phyloP scores from a whole-genome alignment of 2,888 invertebrate species.

The Drosophila diplacantha region DNA sequence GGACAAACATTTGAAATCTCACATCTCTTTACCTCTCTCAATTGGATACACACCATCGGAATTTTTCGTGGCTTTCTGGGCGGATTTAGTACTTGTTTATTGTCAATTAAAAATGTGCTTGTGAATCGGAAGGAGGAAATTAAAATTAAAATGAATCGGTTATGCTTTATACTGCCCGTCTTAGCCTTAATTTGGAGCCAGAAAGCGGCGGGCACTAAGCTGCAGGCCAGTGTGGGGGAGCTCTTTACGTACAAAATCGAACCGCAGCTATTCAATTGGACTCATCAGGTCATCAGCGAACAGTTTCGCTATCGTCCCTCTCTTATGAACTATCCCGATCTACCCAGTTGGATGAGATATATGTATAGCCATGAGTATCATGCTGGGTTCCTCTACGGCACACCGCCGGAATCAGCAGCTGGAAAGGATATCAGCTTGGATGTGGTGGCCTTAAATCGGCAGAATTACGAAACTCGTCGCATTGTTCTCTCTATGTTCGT shows the following conservation, averaged over 20 bases:
- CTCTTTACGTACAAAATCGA: conserved; percentile 88
- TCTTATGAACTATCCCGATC: conserved; percentile 86
- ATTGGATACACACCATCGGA: conserved; percentile 55
- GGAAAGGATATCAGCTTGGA: conserved; percentile 81
- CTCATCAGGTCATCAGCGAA: conserved; percentile 77
- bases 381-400: conserved; percentile 90
- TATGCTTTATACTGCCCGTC: conserved; percentile 6
- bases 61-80: conserved; percentile 44
- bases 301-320: conserved; percentile 84
- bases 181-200: conserved; percentile 30
- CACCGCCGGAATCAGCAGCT: conserved; percentile 83
- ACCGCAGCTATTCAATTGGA: conserved; percentile 89
- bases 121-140: conserved; percentile 21
- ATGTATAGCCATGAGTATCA: conserved; percentile 88
- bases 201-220: conserved; percentile 31
- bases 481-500: conserved; percentile 82
- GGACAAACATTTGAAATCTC: conserved; percentile 3
- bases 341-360: conserved; percentile 92
- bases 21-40: conserved; percentile 20
- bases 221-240: conserved; percentile 80
- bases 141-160: conserved; percentile 40
- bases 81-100: conserved; percentile 29
- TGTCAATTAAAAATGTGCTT: conserved; percentile 45
- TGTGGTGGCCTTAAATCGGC: conserved; percentile 86
- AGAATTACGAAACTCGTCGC: conserved; percentile 86